Conservation (phyloP, 2,797 vertebrate species). For the Sphenopsis melanotis region DNA sequence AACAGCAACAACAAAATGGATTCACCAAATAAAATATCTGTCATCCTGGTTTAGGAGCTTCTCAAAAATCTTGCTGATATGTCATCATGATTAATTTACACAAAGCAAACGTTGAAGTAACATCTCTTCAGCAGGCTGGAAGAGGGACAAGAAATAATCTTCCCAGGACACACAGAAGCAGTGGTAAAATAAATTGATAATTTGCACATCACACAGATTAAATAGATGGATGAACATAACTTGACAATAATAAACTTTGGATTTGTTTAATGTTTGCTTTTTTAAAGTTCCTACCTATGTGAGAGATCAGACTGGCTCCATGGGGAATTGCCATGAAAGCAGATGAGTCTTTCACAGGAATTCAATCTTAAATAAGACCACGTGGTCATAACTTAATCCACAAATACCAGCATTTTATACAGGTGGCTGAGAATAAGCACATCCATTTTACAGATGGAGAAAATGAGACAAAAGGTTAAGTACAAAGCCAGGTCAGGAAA, state of each 20-base stretch:
- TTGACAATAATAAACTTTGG: background rate
- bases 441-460: conserved; percentile 47
- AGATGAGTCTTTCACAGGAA: background rate
- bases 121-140: background rate
- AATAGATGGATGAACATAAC: background rate
- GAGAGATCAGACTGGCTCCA: background rate
- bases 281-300: background rate
- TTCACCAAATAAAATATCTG: background rate
- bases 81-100: background rate
- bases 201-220: background rate
- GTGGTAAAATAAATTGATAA: background rate
- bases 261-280: background rate
- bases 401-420: conserved; percentile 16
- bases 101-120: background rate
- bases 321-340: background rate
- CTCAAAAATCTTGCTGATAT: background rate
- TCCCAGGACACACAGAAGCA: background rate
- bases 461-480: conserved; percentile 58
- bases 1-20: background rate
- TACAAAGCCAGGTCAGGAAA: conserved; percentile 53
- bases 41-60: background rate
- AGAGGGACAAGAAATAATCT: background rate
- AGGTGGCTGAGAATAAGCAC: conserved; percentile 22
- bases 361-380: background rate
- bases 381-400: background rate